These are phyloP conservation scores for Bubalus kerabau DNA, from an alignment of 2,113 vertebrate genomes.

Conservation along the genomic window DNA sequence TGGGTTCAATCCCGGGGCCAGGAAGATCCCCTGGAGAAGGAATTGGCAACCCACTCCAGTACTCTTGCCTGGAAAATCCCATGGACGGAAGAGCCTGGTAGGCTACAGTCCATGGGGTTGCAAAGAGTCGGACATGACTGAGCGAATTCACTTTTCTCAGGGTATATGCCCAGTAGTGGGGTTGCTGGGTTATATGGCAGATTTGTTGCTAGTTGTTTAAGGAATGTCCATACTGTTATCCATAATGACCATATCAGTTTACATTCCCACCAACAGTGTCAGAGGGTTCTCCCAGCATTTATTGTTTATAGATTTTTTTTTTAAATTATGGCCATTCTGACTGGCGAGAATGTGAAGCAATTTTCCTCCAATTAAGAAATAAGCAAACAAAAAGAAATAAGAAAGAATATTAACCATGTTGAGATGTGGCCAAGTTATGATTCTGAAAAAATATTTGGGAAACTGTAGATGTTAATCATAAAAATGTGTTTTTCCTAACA, in stretches of 20 bases:
- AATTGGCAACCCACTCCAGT: not conserved
- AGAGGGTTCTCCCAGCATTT: not conserved
- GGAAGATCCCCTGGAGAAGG: not conserved
- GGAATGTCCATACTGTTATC: not conserved
- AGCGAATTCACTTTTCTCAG: not conserved
- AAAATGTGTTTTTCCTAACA: not conserved
- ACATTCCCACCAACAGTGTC: not conserved
- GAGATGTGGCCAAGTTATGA: not conserved
- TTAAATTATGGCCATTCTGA: not conserved
- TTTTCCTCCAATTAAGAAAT: not conserved
- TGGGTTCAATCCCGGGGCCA: fast-evolving
- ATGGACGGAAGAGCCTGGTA: not conserved
- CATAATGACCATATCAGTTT: not conserved
- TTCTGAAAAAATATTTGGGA: not conserved
- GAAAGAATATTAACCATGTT: not conserved
- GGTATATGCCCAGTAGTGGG: not conserved
- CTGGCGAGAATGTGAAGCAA: not conserved
- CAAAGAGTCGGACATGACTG: not conserved
- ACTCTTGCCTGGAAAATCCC: not conserved
- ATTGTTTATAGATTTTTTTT: not conserved
- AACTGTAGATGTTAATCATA: not conserved
- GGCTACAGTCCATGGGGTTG: not conserved
- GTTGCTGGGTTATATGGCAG: not conserved
- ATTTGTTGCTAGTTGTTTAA: not conserved
- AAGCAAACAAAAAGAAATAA: not conserved